phyloP scores from a whole-genome alignment of 2,113 vertebrate species.

The Ictidomys tridecemlineatus region DNA sequence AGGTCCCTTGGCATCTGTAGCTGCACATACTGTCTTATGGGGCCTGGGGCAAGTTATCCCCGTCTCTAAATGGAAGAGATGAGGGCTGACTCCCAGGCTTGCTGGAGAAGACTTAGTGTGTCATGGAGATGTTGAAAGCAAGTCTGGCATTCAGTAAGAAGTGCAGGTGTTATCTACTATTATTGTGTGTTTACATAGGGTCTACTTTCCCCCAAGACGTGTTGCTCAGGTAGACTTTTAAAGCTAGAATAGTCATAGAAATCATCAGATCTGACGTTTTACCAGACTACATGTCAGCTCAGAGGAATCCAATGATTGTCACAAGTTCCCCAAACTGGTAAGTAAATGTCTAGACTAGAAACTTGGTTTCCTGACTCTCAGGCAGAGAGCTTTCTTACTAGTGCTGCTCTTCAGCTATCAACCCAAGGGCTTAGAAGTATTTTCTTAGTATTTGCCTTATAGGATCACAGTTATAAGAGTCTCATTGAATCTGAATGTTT shows the following conservation, averaged over 20 bases:
- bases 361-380: slow-evolving; percentile 52
- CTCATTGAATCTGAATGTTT: slow-evolving; percentile 1
- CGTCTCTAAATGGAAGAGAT: neutral
- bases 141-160: neutral
- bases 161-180: neutral
- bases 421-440: neutral
- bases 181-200: neutral
- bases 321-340: slow-evolving; percentile 36
- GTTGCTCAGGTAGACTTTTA: neutral
- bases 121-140: neutral
- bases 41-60: neutral
- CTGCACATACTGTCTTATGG: neutral
- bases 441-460: slow-evolving; percentile 37
- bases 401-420: neutral
- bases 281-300: slow-evolving; percentile 23
- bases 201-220: neutral
- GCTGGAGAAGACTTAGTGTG: neutral
- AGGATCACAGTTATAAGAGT: slow-evolving; percentile 24
- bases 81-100: neutral
- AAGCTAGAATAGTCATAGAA: neutral
- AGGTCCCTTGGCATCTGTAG: neutral
- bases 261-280: neutral
- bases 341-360: slow-evolving; percentile 61
- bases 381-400: slow-evolving; percentile 15
- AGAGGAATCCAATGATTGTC: neutral